These are phyloP conservation scores for Eurystomus glaucurus DNA, from an alignment of 2,797 vertebrate species.

Conservation along the genomic window DNA sequence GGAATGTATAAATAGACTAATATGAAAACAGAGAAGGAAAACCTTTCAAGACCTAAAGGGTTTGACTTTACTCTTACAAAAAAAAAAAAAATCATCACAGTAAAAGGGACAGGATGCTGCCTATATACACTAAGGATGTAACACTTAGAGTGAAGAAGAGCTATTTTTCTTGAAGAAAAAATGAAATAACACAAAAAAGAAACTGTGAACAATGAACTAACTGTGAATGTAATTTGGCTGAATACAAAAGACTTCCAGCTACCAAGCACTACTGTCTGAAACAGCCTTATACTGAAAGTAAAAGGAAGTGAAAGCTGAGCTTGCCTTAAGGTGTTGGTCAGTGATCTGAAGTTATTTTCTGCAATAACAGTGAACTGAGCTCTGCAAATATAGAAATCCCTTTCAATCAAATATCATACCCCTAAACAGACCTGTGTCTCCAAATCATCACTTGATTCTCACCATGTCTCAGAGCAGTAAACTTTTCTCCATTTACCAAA, in stretches of 20 bases:
- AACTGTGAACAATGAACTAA: not conserved
- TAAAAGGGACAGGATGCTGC: not conserved
- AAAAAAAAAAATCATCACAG: not conserved
- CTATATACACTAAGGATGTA: not conserved
- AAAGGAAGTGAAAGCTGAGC: not conserved
- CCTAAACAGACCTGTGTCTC: not conserved
- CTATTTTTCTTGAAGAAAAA: not conserved
- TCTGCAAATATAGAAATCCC: not conserved
- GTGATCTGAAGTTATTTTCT: not conserved
- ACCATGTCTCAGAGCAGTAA: accelerated
- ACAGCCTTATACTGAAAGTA: accelerated
- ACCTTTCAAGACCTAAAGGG: not conserved
- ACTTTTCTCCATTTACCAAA: not conserved
- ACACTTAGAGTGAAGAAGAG: not conserved
- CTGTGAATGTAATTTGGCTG: not conserved
- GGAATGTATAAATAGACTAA: not conserved
- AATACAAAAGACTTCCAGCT: not conserved
- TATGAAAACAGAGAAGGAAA: not conserved
- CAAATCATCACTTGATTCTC: not conserved
- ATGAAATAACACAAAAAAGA: accelerated
- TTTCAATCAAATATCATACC: not conserved
- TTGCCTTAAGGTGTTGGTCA: not conserved
- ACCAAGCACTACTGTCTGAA: not conserved
- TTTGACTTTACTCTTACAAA: not conserved
- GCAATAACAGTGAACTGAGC: not conserved